Conservation (phyloP, 2,888 invertebrate genomes). For the Pantelozetes paolii region DNA sequence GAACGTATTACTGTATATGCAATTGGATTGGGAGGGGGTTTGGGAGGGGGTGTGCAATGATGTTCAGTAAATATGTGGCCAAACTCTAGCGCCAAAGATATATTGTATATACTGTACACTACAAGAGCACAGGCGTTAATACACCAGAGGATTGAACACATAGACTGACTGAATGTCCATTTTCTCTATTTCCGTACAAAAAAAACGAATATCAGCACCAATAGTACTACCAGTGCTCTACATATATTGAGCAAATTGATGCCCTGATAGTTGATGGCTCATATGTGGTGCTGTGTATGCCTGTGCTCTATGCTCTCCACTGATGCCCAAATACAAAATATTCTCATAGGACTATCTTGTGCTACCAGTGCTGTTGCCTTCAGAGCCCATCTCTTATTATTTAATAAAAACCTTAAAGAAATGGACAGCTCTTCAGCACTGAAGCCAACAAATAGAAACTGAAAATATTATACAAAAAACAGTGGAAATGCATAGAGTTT, state of each 20-base stretch:
- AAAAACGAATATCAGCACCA: neutral
- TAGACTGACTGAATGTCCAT: neutral
- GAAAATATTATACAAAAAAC: constrained; percentile 19
- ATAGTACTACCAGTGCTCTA: neutral
- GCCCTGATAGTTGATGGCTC: constrained; percentile 17
- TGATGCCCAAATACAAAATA: constrained; percentile 13
- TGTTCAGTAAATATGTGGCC: no score
- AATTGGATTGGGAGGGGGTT: no score
- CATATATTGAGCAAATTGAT: constrained; percentile 24
- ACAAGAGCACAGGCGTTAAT: constrained; percentile 18
- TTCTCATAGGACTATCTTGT: neutral
- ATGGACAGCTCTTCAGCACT: constrained; percentile 13
- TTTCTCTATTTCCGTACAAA: constrained; percentile 15
- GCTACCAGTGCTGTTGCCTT: neutral
- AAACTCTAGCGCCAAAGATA: no score
- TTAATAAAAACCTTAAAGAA: constrained; percentile 29
- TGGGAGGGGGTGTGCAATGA: no score
- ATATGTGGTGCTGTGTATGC: neutral
- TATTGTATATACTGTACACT: no score
- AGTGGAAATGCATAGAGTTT: neutral
- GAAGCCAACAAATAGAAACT: neutral
- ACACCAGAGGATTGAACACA: neutral
- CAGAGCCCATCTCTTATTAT: neutral
- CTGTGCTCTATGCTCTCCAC: neutral
- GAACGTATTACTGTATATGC: neutral